phyloP scores from a whole-genome alignment of 2,888 invertebrate genomes.

The Gymnosoma rotundatum region DNA sequence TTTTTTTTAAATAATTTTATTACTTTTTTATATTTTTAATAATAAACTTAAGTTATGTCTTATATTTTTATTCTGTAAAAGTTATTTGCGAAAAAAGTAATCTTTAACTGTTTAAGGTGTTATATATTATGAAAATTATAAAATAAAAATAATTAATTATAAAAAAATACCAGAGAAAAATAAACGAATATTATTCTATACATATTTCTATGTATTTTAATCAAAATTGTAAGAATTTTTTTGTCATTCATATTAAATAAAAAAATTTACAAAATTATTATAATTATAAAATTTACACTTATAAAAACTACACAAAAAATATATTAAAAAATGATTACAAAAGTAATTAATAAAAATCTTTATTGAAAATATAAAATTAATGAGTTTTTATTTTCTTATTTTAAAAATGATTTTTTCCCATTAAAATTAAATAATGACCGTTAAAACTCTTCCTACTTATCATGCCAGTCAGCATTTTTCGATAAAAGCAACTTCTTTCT shows the following conservation, averaged over 20 bases:
- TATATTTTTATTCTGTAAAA: conserved; percentile 46
- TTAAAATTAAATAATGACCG: no score
- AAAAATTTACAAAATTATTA: conserved; percentile 81
- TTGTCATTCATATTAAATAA: conserved; percentile 76
- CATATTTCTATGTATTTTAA: conserved; percentile 81
- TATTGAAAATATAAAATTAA: conserved; percentile 73
- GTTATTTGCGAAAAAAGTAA: conserved; percentile 58
- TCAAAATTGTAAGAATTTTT: conserved; percentile 75
- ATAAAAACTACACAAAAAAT: conserved; percentile 71
- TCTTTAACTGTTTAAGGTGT: conserved; percentile 74
- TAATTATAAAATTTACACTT: conserved; percentile 81
- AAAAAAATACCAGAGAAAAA: conserved; percentile 67
- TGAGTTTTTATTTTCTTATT: conserved; percentile 37
- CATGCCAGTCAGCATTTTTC: no score
- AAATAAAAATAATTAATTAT: conserved; percentile 70
- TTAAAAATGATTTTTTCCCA: neutral
- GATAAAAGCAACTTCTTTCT: no score
- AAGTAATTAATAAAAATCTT: conserved; percentile 75
- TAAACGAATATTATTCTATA: conserved; percentile 76
- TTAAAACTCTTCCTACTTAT: no score
- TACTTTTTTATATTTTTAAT: conserved; percentile 47
- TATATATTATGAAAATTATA: conserved; percentile 73
- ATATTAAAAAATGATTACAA: conserved; percentile 71
- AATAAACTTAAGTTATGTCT: conserved; percentile 67
- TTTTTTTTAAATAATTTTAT: conserved; percentile 56